Percentiles rank a stretch among this genome's conserved stretches.
Conservation (phyloP, 2,797 vertebrate genomes). For the Lepidocolaptes lacrymiger region DNA sequence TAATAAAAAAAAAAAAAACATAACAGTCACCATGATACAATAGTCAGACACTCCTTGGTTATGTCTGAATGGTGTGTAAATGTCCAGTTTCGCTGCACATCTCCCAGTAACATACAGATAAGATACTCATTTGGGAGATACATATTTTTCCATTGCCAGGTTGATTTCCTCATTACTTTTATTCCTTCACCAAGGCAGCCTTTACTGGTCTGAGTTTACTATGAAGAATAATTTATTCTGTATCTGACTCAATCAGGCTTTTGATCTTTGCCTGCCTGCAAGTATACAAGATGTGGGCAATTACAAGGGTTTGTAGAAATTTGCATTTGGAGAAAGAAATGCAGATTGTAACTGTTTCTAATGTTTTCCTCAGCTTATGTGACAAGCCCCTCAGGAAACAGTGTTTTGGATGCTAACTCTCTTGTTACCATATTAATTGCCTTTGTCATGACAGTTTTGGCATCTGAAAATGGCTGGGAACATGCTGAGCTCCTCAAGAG, state of each 20-base stretch:
- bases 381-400: constrained; percentile 80
- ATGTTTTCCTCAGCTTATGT: constrained; percentile 73
- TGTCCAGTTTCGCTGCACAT: background rate
- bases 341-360: constrained; percentile 69
- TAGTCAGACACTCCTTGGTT: background rate
- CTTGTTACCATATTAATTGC: constrained; percentile 83
- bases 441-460: constrained; percentile 81
- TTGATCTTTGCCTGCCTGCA: constrained; percentile 41
- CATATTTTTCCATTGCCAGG: background rate
- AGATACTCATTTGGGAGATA: background rate
- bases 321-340: constrained; percentile 61
- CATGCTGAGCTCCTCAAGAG: constrained; percentile 75
- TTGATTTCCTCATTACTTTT: background rate
- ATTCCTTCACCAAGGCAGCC: background rate
- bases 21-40: background rate
- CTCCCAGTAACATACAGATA: background rate
- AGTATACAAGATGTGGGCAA: constrained; percentile 42
- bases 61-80: background rate
- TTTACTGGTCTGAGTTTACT: background rate
- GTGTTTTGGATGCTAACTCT: constrained; percentile 76
- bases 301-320: constrained; percentile 36
- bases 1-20: background rate
- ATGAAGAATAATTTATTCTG: constrained; percentile 1
- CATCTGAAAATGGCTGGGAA: constrained; percentile 76
- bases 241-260: constrained; percentile 19